phyloP scores from a whole-genome alignment of 2,797 vertebrate genomes.

The Mormyrus proboscirostris region DNA sequence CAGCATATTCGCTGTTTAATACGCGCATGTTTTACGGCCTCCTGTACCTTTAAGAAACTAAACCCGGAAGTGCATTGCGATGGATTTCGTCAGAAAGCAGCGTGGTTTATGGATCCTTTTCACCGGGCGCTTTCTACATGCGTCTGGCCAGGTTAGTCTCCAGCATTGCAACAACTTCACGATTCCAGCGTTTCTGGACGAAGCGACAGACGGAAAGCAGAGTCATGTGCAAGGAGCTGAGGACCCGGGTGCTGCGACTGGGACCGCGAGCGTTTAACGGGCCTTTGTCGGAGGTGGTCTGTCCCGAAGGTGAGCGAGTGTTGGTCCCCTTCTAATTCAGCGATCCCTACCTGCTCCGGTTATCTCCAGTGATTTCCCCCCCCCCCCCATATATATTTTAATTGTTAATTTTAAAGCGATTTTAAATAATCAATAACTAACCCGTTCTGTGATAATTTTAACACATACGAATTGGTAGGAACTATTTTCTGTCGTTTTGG shows the following conservation, averaged over 20 bases:
- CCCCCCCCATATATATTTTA: not conserved
- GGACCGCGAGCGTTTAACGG: constrained; percentile 34
- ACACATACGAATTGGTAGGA: not conserved
- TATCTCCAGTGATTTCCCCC: too few relatives aligned
- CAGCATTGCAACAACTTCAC: not conserved
- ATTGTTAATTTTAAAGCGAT: not conserved
- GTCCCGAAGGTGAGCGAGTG: constrained; percentile 27
- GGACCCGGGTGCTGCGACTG: constrained; percentile 55
- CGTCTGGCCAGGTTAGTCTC: constrained; percentile 6
- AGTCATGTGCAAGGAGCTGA: constrained; percentile 57
- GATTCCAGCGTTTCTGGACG: not conserved
- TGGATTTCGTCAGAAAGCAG: constrained; percentile 27
- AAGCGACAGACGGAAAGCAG: not conserved
- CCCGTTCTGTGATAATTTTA: not conserved
- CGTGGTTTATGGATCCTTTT: not conserved
- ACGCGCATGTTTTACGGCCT: too few relatives aligned
- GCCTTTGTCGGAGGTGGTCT: constrained; percentile 22
- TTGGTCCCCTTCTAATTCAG: not conserved
- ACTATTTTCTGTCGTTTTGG: not conserved
- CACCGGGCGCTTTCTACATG: constrained; percentile 35
- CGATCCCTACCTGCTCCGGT: not conserved
- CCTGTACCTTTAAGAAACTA: constrained; percentile 43
- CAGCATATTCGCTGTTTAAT: not conserved
- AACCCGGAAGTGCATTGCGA: constrained; percentile 46
- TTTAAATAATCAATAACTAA: not conserved